Evolutionary conservation across 2,888 invertebrate genomes (phyloP), one percentile per base, ranked within the genome.

Genomic region (Colostygia pectinataria): DNA sequence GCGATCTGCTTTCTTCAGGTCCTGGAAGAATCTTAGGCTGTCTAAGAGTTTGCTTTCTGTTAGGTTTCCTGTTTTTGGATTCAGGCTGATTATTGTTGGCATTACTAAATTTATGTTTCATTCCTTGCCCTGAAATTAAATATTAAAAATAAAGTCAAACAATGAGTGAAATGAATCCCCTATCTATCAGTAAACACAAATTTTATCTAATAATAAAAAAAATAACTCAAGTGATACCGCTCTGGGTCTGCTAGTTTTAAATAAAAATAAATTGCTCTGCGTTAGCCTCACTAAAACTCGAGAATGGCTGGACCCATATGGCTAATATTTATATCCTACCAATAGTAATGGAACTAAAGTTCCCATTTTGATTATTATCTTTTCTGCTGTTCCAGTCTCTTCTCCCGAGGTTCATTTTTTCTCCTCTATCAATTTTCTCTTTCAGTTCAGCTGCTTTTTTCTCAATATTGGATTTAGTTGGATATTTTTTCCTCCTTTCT

Each of bases 401-500:
- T 39, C 38, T 54, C 4, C 77, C 68, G 5, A 89, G 76, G 8
- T 91, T 90, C 69, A 95, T 91, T 68, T 93, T 92, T 86, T 97
- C 96, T 14, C 97, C 97, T 53, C 96, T 91, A 53, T 94, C 91
- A 41, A 92, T 68, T 71, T 93, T 94, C 68, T 95, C 96, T 53
- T 92, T 91, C 23, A 90, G 83, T 53, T 92, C 91, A 25, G 93
- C 92, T 58, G 91, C 91, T 66, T 93, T 91, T 57, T 92, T 92
- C 52, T 92, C 92, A 18, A 94, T 90, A 74, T 95, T 96, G 14
- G 83, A 90, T 61, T 91, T 90, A 0, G 95, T 95, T 0, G 97
- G 97, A 80, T 93, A 97, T 65, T 92, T 94, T 83, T 91, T 94
- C 74, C 93, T 95, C 37, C 98, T 91, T 66, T 98, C 97, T 39